Base-by-base conservation (phyloP, 2,888 invertebrate species). In the Neoscelio sp. region DNA sequence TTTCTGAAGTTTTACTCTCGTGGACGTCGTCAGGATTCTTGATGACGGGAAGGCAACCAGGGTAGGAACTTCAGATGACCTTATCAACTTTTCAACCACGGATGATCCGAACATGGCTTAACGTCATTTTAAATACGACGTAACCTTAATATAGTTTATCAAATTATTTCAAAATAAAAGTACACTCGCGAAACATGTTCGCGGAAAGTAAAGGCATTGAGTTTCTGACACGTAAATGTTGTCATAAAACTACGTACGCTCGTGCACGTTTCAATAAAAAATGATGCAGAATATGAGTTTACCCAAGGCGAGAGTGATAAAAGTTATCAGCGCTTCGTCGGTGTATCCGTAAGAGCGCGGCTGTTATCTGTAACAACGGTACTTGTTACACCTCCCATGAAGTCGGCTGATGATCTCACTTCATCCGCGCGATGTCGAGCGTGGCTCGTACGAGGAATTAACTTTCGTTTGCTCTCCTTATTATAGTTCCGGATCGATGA, bases 381-480 rank as follows among this genome's bases (percentile, higher is more conserved):
- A 62, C 68, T 76, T 68, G 68, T 64, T 76, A 68, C 76, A 67
- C 40, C 48, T 65, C 52, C 18, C 15, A 15, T 2, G 15, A 40
- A 26, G 28, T 12, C 17, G 58, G 17, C 7, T 50, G 68, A 50
- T 75, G 75, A 75, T 67, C 74, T 48, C 30, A 35, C 52, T 75
- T 75, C 75, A 75, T 67, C 75, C 75, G 28, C 8, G 62, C 46
- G 18, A 46, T 38, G 46, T 62, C 46, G 46, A 23, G 46, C 68
- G 38, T 44, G 58, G 13, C 65, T 67, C 67, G 67, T 58, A 60
- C 65, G 56, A 60, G 58, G 75, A 75, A 85, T 85, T 82, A 79
- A 81, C 82, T 82, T 81, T 80, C 83, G 85, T 85, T 85, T 85
- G 79, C 85, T 84, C 80, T 82, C 81, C 83, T 85, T 84, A 85